Evolutionary conservation across 2,113 vertebrate genomes (phyloP).

Genomic region (Steatornis caripensis): DNA sequence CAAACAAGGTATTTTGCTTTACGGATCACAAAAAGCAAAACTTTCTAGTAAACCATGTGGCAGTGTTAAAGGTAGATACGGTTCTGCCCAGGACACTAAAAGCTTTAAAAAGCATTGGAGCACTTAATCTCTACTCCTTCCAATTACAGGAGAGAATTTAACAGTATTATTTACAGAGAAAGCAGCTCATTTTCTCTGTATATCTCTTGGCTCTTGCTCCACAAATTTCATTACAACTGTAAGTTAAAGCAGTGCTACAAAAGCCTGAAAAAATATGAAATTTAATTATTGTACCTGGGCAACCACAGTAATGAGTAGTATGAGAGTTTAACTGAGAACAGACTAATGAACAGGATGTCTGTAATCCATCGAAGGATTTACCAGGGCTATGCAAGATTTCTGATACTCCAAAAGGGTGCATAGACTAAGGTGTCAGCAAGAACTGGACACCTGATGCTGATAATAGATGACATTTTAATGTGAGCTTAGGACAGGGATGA

Average conservation of each 20-base stretch:
- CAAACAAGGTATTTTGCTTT: not conserved
- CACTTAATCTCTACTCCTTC: not conserved
- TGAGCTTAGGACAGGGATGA: not conserved
- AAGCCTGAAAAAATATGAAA: not conserved
- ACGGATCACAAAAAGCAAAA: not conserved
- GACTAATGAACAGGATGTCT: not conserved
- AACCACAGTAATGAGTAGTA: fast-evolving
- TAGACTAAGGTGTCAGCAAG: not conserved
- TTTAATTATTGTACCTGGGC: not conserved
- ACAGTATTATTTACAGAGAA: not conserved
- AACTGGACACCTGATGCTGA: not conserved
- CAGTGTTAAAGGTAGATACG: not conserved
- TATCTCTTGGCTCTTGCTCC: not conserved
- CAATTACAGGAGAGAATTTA: not conserved
- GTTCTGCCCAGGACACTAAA: not conserved
- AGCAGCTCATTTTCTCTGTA: not conserved
- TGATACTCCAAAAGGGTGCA: not conserved
- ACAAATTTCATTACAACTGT: not conserved
- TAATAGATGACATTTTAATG: not conserved
- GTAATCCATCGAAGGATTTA: not conserved
- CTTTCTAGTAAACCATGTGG: not conserved
- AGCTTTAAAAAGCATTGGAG: not conserved
- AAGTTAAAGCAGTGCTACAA: not conserved
- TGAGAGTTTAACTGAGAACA: not conserved
- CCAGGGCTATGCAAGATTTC: not conserved